Evolutionary conservation across 2,888 invertebrate genomes (phyloP).

Genomic region (Crepidodera aurea): DNA sequence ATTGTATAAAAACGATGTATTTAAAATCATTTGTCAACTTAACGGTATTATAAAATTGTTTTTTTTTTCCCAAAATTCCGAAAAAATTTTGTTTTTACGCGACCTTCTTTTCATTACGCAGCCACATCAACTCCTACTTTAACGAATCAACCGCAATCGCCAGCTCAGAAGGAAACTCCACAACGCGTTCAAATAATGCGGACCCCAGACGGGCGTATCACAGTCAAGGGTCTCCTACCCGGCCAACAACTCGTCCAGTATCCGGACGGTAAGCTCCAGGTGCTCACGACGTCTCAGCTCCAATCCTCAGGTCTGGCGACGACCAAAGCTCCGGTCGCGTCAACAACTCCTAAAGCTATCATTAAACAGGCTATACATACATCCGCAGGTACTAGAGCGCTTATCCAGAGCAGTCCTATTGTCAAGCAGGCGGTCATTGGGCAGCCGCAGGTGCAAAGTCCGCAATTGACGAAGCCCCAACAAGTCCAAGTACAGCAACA

Average conservation of each 20-base stretch:
- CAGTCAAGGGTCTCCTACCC: conserved; percentile 88
- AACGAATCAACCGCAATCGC: conserved; percentile 28
- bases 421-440: conserved; percentile 34
- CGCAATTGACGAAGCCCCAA: conserved; percentile 47
- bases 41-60: too few relatives aligned
- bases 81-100: conserved; percentile 14
- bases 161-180: conserved; percentile 56
- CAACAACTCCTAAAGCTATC: conserved; percentile 49
- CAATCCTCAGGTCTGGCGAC: conserved; percentile 61
- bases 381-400: conserved; percentile 47
- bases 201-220: conserved; percentile 89
- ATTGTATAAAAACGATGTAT: too few relatives aligned
- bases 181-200: conserved; percentile 92
- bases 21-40: too few relatives aligned
- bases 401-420: conserved; percentile 21
- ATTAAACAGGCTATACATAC: conserved; percentile 50
- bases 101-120: conserved; percentile 25
- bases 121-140: conserved; percentile 34
- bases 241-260: conserved; percentile 93
- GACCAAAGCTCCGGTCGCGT: conserved; percentile 55
- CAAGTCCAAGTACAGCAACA: background rate
- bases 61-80: conserved; percentile 13
- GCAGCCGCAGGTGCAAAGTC: conserved; percentile 47
- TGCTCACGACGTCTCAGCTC: conserved; percentile 73
- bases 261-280: conserved; percentile 92